Evolutionary conservation across 2,797 vertebrate species (phyloP), one percentile per base, ranked within the genome.

Genomic region (Eidolon dupreanum): DNA sequence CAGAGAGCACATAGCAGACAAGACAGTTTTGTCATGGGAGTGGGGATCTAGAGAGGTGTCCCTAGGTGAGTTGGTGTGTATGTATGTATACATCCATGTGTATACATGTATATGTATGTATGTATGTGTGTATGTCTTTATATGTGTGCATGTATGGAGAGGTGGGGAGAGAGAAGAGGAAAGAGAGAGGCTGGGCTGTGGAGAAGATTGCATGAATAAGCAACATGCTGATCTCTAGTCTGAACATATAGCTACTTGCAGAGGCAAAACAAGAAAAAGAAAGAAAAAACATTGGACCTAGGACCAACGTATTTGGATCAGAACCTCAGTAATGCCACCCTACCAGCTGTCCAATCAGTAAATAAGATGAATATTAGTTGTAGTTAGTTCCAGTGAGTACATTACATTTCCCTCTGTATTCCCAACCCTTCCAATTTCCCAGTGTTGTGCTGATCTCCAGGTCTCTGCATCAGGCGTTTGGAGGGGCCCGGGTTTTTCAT

Each of bases 81-180:
- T 36, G 20, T 70, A 8, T 31, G 9, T n/a, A 24, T 19, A 20
- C 26, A 20, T 43, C 28, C 41, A 16, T 4, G 4, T 19, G 43
- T 24, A 2, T 57, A n/a, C 24, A 2, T 51, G 20, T 10, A 7
- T 59, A 5, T 20, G 2, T 41, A 2, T 8, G 0, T 38, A 1
- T 43, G 20, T 17, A 49, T 10, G 7, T 46, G 2, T 6, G 0
- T 38, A 2, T 41, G 20, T 16, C 55, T 46, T 73, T 79, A 10
- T 28, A 4, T 41, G 8, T 51, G 59, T 77, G 4, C 43, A 4
- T 63, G 9, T 46, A 8, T 4, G 38, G 38, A 28, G 28, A 46
- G 12, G 2, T 68, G 22, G 8, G 12, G 17, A 71, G 26, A 73
- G 20, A 95, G 28, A 49, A 10, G 77, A 36, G 15, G 17, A 84